Conservation (phyloP, 1,140 invertebrate genomes). For the Trichogramma pretiosum region DNA sequence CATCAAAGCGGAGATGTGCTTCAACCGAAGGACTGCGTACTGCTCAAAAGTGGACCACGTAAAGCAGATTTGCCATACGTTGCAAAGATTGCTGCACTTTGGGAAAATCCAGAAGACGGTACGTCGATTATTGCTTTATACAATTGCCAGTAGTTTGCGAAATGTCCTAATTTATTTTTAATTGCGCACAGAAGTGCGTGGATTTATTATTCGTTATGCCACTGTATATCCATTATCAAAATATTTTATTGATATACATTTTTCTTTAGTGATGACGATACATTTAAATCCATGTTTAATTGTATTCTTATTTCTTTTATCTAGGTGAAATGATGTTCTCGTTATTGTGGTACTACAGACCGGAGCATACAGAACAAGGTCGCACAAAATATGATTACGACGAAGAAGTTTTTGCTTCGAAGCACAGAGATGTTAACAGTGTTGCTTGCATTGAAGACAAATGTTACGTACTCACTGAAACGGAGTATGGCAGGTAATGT, state of each 20-base stretch:
- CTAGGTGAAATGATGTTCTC: conserved; percentile 95
- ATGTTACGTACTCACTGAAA: conserved; percentile 92
- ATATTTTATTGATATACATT: too few relatives aligned
- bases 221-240: too few relatives aligned
- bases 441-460: conserved; percentile 97
- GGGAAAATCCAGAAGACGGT: conserved; percentile 92
- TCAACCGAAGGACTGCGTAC: conserved; percentile 77
- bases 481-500: conserved; percentile 89
- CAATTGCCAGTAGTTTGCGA: conserved; percentile 7
- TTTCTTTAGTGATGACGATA: too few relatives aligned
- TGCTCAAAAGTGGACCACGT: conserved; percentile 71
- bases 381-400: conserved; percentile 66
- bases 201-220: too few relatives aligned
- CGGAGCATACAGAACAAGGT: conserved; percentile 90
- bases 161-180: too few relatives aligned
- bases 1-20: conserved; percentile 83
- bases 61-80: conserved; percentile 87
- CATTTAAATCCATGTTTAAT: too few relatives aligned
- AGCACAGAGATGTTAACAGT: conserved; percentile 87
- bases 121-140: too few relatives aligned
- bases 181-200: too few relatives aligned
- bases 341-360: conserved; percentile 93
- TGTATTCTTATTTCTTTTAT: too few relatives aligned
- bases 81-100: conserved; percentile 85
- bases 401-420: conserved; percentile 91